Evolutionary conservation across 2,113 vertebrate species (phyloP).

Genomic region (Marcusenius ussheri): DNA sequence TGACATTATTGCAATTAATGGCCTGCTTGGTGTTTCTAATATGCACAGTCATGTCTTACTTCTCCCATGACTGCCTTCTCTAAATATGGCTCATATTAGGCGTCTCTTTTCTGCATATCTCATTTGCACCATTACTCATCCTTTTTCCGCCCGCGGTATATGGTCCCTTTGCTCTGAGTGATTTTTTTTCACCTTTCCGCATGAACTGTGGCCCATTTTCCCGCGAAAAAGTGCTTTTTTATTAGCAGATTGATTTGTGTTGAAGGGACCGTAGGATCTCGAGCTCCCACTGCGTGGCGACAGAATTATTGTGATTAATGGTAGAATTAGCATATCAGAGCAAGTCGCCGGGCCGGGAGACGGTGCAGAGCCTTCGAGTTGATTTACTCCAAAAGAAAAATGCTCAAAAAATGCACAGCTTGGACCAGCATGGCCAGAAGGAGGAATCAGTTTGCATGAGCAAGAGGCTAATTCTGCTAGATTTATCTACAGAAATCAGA

Average conservation of each 20-base stretch:
- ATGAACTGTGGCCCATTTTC: not conserved
- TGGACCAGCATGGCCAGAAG: not conserved
- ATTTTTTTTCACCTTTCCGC: constrained; percentile 1
- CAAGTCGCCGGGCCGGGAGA: constrained; percentile 22
- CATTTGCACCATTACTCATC: not conserved
- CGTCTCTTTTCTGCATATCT: not conserved
- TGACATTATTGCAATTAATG: not conserved
- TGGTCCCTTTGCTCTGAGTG: not conserved
- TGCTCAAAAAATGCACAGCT: not conserved
- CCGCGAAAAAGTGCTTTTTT: constrained; percentile 16
- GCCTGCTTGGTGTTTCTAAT: not conserved
- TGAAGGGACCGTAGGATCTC: constrained; percentile 28
- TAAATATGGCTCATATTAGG: not conserved
- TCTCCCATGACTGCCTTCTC: not conserved
- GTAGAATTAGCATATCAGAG: constrained; percentile 30
- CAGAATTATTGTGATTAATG: constrained; percentile 37
- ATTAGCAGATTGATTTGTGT: constrained; percentile 24
- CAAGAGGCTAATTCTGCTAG: not conserved
- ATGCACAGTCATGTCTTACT: not conserved
- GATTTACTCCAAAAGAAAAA: constrained; percentile 25
- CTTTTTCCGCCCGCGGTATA: not conserved
- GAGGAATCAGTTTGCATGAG: not conserved
- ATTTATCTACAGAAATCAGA: not conserved
- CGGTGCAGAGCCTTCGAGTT: constrained; percentile 18
- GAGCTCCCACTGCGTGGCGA: constrained; percentile 21